Evolutionary conservation across 2,888 invertebrate species (phyloP).

Genomic region (Drosophila prostipennis): DNA sequence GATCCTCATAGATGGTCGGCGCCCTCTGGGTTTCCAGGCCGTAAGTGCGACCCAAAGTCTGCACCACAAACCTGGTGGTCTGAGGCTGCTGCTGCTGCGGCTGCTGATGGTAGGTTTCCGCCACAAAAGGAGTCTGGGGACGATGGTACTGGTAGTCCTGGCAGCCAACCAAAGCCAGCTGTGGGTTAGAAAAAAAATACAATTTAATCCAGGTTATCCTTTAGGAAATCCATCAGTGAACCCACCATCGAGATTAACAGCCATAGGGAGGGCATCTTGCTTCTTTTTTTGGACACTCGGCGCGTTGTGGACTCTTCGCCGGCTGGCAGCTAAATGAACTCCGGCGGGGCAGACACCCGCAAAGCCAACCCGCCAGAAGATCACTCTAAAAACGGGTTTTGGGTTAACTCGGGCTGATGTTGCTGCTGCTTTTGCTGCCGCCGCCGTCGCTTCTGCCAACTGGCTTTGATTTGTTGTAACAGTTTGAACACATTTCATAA

Average conservation of each 20-base stretch:
- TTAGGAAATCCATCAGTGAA: background rate
- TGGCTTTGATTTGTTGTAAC: slow-evolving; percentile 60
- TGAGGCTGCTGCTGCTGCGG: background rate
- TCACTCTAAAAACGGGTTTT: slow-evolving; percentile 30
- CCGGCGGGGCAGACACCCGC: slow-evolving; percentile 30
- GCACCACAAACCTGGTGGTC: slow-evolving; percentile 49
- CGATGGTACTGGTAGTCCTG: slow-evolving; percentile 63
- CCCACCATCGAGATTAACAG: slow-evolving; percentile 51
- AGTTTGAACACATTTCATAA: slow-evolving; percentile 68
- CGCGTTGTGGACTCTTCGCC: slow-evolving; percentile 60
- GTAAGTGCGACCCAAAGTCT: slow-evolving; percentile 67
- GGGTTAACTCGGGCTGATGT: slow-evolving; percentile 4
- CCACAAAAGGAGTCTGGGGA: slow-evolving; percentile 50
- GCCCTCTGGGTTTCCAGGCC: slow-evolving; percentile 64
- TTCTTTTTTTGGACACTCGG: slow-evolving; percentile 3
- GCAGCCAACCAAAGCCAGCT: slow-evolving; percentile 50
- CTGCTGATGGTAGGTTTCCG: background rate
- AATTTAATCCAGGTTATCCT: background rate
- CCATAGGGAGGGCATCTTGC: slow-evolving; percentile 38
- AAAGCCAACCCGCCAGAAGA: slow-evolving; percentile 44
- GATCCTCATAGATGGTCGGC: slow-evolving; percentile 58
- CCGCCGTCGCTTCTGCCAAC: background rate
- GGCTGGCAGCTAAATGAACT: slow-evolving; percentile 59
- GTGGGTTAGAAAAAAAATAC: slow-evolving; percentile 8
- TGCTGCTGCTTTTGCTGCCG: too few relatives aligned